These are phyloP conservation scores for Bibio marci DNA, from an alignment of 2,888 invertebrate species.

Conservation along the genomic window DNA sequence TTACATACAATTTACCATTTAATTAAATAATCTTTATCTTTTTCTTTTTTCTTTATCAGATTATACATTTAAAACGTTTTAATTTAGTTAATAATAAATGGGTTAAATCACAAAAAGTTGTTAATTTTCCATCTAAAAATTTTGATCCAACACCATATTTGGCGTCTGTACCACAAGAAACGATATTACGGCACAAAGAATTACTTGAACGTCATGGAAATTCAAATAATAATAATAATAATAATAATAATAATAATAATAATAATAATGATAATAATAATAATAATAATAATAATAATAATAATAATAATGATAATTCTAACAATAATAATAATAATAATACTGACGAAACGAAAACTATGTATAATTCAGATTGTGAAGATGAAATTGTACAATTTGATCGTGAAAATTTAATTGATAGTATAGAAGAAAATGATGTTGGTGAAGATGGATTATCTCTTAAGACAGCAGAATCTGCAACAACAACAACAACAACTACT, in stretches of 20 bases:
- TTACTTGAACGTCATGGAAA: slow-evolving; percentile 23
- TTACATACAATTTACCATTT: neutral
- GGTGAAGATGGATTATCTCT: neutral
- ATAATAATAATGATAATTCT: neutral
- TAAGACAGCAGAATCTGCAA: no score
- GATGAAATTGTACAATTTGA: slow-evolving; percentile 11
- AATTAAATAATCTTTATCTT: slow-evolving; percentile 1
- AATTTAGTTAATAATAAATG: slow-evolving; percentile 80
- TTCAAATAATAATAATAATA: neutral
- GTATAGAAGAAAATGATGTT: slow-evolving; percentile 4
- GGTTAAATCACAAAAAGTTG: slow-evolving; percentile 89
- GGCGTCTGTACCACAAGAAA: slow-evolving; percentile 64
- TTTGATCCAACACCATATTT: slow-evolving; percentile 79
- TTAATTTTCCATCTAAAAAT: slow-evolving; percentile 70
- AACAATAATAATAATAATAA: neutral
- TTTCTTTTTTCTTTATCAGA: slow-evolving; percentile 39
- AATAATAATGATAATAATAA: neutral
- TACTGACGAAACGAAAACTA: slow-evolving; percentile 5
- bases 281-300: neutral
- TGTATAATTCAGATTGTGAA: slow-evolving; percentile 9
- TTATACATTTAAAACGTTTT: slow-evolving; percentile 82
- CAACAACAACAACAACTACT: neutral
- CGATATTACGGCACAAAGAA: slow-evolving; percentile 48
- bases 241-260: neutral
- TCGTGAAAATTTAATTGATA: slow-evolving; percentile 4